Conservation (phyloP, 35 echinoderm and acorn worm genomes). For the Hemicentrotus pulcherrimus region DNA sequence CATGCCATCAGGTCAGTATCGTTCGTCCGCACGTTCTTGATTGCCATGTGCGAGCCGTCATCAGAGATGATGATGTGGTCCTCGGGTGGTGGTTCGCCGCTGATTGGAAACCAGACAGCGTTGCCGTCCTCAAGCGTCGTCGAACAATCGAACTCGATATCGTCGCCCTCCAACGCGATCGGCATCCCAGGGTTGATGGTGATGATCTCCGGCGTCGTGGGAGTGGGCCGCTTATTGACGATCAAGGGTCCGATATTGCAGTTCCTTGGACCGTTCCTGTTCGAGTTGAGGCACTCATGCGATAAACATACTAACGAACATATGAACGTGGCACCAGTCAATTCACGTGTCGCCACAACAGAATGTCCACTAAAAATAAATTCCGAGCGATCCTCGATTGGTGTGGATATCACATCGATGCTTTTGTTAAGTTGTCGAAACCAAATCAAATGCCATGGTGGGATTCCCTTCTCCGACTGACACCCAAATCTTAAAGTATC, state of each 20-base stretch:
- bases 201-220: neutral
- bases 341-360: neutral
- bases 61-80: slow-evolving; percentile 25
- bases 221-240: neutral
- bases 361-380: neutral
- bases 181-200: slow-evolving; percentile 11
- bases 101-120: slow-evolving; percentile 26
- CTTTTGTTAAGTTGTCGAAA: slow-evolving; percentile 43
- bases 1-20: slow-evolving; percentile 38
- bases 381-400: neutral
- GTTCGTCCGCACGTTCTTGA: slow-evolving; percentile 30
- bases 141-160: slow-evolving; percentile 28
- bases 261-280: neutral
- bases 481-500: slow-evolving; percentile 30
- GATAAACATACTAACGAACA: slow-evolving; percentile 38
- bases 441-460: slow-evolving; percentile 47
- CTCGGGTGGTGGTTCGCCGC: neutral
- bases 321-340: slow-evolving; percentile 26
- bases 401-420: neutral
- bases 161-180: slow-evolving; percentile 31
- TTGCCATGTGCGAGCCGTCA: slow-evolving; percentile 30
- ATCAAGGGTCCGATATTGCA: slow-evolving; percentile 41
- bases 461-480: neutral
- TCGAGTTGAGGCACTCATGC: neutral
- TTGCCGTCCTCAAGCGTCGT: slow-evolving; percentile 36